phyloP scores from a whole-genome alignment of 2,888 invertebrate species.

The Metallyticus violacea region DNA sequence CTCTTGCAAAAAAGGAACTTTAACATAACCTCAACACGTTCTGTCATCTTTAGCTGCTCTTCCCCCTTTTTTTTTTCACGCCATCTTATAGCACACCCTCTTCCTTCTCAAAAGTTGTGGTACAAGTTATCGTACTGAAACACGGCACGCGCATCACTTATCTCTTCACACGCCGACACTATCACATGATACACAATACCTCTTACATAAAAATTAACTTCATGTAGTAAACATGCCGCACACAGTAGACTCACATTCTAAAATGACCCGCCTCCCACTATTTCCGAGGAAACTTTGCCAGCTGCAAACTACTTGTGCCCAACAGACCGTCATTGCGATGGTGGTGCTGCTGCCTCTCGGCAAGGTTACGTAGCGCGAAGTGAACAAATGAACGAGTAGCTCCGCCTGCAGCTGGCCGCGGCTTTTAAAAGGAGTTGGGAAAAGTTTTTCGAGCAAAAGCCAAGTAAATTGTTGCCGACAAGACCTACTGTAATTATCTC shows the following conservation, averaged over 20 bases:
- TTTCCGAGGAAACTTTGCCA: conserved; percentile 22
- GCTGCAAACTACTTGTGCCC: conserved; percentile 11
- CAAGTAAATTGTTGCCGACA: too few species aligned
- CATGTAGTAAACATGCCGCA: conserved; percentile 10
- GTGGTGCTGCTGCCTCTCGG: conserved; percentile 6
- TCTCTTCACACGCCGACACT: neutral
- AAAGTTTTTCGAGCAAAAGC: neutral
- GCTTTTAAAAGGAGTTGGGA: neutral
- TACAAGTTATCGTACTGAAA: conserved; percentile 2
- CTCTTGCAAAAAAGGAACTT: conserved; percentile 13
- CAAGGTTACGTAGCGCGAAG: neutral
- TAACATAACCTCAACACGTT: conserved; percentile 11
- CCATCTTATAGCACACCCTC: conserved; percentile 20
- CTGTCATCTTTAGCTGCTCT: conserved; percentile 14
- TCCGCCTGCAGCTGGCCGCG: neutral
- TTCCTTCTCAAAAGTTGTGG: conserved; percentile 8
- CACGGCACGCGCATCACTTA: conserved; percentile 19
- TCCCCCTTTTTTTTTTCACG: conserved; percentile 5
- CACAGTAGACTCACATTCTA: conserved; percentile 3
- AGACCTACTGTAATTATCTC: neutral
- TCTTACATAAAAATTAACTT: conserved; percentile 5
- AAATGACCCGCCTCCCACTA: conserved; percentile 14
- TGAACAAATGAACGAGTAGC: neutral
- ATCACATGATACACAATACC: conserved; percentile 1
- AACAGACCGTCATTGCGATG: conserved; percentile 23